Base-by-base conservation (phyloP, 92 coral and sea anemone species). In the Porites evermanni region DNA sequence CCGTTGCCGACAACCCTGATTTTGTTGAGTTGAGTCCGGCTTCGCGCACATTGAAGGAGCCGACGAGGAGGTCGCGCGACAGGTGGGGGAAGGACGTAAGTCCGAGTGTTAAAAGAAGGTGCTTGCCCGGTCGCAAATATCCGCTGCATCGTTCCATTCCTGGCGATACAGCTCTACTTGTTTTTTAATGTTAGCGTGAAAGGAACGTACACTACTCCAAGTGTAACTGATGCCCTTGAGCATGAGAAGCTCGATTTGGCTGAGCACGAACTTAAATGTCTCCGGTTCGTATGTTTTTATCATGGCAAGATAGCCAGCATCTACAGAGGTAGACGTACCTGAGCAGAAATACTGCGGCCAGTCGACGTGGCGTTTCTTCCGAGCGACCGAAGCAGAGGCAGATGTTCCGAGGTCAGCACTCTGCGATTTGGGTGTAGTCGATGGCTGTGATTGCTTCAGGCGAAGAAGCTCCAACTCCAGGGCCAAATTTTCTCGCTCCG, bases 241-340 rank as follows among this genome's bases (percentile, higher is more conserved):
- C 72, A 24, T 21, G 7, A 67, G 72, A 3, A 67, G 44, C 38
- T 67, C 72, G 3, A 67, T 11, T 1, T 50, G 59, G 6, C 16
- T 1, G 29, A 73, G 6, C 77, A 16, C 53, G 10, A 50, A 23
- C 60, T 14, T 73, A 12, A 32, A 51, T 14, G 60, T n/a, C 32
- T 8, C 60, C 8, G 63, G 77, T 2, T 73, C 63, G 53, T 73
- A 51, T 2, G 29, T 50, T 50, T 72, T 73, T 5, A 73, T 73
- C 63, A 73, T 73, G 60, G 77, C 61, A 17, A 50, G 77, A 51
- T 73, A 52, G 32, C 77, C 29, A 61, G 77, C 18, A 1, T 67
- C 72, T 21, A 67, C 14, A 24, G 3, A 26, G 38, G 47, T 67
- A 24, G 44, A 67, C 50, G 12, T 67, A 67, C 72, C 72, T 67